phyloP scores from a whole-genome alignment of 1,140 invertebrate species.

The Drosophila kepulauana region DNA sequence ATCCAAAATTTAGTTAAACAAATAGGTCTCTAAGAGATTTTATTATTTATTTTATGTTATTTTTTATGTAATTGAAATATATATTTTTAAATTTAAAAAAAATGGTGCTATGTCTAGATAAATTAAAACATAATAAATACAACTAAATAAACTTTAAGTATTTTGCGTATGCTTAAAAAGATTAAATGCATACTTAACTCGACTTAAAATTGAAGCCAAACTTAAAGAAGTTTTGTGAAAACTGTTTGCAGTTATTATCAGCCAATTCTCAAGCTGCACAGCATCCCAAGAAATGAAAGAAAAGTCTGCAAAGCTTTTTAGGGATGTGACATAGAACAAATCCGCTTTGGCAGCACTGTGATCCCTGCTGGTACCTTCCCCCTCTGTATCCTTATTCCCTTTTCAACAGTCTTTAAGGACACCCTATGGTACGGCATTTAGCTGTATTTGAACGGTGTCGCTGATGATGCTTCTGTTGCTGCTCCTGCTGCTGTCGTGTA shows the following conservation, averaged over 20 bases:
- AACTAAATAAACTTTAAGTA: too few relatives aligned
- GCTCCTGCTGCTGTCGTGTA: conserved; percentile 59
- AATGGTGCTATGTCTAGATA: too few relatives aligned
- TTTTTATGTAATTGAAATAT: too few relatives aligned
- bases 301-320: conserved; percentile 18
- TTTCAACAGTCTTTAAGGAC: conserved; percentile 23
- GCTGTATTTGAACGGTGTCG: conserved; percentile 60
- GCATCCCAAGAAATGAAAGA: neutral
- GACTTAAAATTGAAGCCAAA: neutral
- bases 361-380: conserved; percentile 8
- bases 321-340: conserved; percentile 32
- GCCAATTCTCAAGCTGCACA: conserved; percentile 30
- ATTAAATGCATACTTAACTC: neutral
- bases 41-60: too few relatives aligned
- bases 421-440: conserved; percentile 66
- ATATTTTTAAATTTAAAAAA: too few relatives aligned
- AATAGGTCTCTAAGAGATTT: too few relatives aligned
- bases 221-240: conserved; percentile 12
- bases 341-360: conserved; percentile 46
- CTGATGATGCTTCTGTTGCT: conserved; percentile 2
- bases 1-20: too few relatives aligned
- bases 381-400: neutral
- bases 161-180: too few relatives aligned
- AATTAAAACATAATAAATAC: too few relatives aligned
- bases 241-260: conserved; percentile 13